Conservation (phyloP, 1,140 invertebrate species). For the Scaptodrosophila lebanonensis region DNA sequence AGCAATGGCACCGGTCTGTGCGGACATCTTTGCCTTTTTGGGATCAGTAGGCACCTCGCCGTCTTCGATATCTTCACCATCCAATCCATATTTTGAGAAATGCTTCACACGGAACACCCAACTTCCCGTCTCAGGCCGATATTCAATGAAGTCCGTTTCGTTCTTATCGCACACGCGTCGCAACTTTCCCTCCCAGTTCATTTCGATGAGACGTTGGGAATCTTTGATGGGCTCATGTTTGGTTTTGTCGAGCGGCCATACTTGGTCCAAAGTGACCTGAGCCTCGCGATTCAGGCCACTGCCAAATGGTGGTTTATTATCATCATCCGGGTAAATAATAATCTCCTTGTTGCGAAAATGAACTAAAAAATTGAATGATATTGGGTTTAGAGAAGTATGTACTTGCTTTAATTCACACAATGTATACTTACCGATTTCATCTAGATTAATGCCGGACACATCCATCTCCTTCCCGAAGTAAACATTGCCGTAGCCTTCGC, state of each 20-base stretch:
- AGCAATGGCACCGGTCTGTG: conserved; percentile 6
- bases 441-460: conserved; percentile 92
- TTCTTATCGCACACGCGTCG: conserved; percentile 90
- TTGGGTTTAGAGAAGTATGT: neutral
- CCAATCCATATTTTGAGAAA: conserved; percentile 97
- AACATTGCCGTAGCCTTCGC: conserved; percentile 94
- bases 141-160: conserved; percentile 94
- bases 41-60: conserved; percentile 75
- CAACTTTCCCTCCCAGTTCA: conserved; percentile 93
- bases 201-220: conserved; percentile 84
- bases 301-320: conserved; percentile 86
- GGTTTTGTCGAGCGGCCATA: conserved; percentile 95
- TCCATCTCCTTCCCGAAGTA: conserved; percentile 92
- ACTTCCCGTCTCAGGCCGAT: conserved; percentile 95
- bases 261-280: conserved; percentile 93
- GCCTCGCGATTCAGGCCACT: conserved; percentile 93
- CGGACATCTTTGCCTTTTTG: conserved; percentile 64
- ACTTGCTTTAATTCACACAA: neutral
- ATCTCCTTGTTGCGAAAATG: conserved; percentile 88
- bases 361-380: conserved; percentile 76
- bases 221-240: conserved; percentile 89
- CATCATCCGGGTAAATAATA: conserved; percentile 85
- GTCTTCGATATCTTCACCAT: conserved; percentile 88
- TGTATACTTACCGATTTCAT: conserved; percentile 83
- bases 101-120: conserved; percentile 97